These are phyloP conservation scores for Xestia rhomboidea DNA, from an alignment of 2,888 invertebrate species.

Conservation along the genomic window DNA sequence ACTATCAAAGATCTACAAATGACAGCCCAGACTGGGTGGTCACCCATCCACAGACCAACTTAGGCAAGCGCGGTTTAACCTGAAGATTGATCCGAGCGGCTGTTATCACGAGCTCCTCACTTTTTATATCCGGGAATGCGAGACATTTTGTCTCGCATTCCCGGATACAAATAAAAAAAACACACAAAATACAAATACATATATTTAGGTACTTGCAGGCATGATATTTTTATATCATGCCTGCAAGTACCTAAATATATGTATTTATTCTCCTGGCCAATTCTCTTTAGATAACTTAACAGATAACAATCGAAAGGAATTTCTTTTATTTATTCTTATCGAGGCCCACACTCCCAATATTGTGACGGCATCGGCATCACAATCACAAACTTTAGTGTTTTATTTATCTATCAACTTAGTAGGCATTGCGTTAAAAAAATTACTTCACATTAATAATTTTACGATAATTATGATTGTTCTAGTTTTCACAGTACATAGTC, in stretches of 20 bases:
- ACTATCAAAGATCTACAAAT: too few relatives aligned
- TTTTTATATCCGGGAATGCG: background rate
- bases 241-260: background rate
- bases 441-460: conserved; percentile 10
- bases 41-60: too few relatives aligned
- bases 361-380: conserved; percentile 29
- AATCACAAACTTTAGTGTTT: conserved; percentile 20
- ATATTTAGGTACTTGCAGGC: too few relatives aligned
- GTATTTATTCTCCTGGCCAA: background rate
- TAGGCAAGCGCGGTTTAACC: too few relatives aligned
- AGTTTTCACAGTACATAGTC: conserved; percentile 17
- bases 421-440: conserved; percentile 17
- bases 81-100: too few relatives aligned
- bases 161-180: too few relatives aligned
- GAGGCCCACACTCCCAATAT: conserved; percentile 27
- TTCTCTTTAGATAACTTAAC: conserved; percentile 32
- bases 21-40: too few relatives aligned
- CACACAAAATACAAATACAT: too few relatives aligned
- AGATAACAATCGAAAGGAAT: conserved; percentile 49
- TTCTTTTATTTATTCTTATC: conserved; percentile 49
- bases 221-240: too few relatives aligned
- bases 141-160: too few relatives aligned
- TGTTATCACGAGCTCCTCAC: too few relatives aligned
- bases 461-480: conserved; percentile 1
- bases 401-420: conserved; percentile 17